Evolutionary conservation across 2,797 vertebrate species (phyloP).

Genomic region (Anas acuta): DNA sequence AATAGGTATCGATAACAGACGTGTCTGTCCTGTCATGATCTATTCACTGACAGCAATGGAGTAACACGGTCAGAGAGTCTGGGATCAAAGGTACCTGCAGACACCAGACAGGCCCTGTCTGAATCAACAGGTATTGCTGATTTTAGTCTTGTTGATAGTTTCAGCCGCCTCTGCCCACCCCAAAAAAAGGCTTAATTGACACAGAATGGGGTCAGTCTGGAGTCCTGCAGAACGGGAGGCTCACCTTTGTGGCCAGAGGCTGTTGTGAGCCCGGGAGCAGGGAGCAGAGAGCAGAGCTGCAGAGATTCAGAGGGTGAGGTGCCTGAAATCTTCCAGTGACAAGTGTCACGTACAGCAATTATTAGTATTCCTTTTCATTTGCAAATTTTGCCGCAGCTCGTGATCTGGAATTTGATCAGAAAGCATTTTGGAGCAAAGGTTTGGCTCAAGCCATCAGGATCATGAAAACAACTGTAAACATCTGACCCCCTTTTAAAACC

Average conservation of each 20-base stretch:
- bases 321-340: neutral
- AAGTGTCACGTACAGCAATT: neutral
- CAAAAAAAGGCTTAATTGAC: accelerated
- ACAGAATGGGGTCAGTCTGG: neutral
- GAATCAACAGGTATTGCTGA: neutral
- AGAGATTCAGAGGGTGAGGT: neutral
- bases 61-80: neutral
- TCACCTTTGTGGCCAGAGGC: neutral
- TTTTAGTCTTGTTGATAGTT: neutral
- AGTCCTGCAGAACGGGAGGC: neutral
- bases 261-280: neutral
- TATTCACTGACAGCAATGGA: neutral
- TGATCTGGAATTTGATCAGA: neutral
- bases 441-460: neutral
- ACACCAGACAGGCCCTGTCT: neutral
- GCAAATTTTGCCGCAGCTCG: neutral
- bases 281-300: neutral
- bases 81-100: neutral
- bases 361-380: neutral
- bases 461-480: neutral
- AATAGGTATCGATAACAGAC: neutral
- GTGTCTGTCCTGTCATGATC: neutral
- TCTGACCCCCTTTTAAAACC: neutral
- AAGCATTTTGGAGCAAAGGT: neutral
- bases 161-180: neutral